Base-by-base conservation (phyloP, 2,797 vertebrate genomes). In the Dromococcyx pavoninus region DNA sequence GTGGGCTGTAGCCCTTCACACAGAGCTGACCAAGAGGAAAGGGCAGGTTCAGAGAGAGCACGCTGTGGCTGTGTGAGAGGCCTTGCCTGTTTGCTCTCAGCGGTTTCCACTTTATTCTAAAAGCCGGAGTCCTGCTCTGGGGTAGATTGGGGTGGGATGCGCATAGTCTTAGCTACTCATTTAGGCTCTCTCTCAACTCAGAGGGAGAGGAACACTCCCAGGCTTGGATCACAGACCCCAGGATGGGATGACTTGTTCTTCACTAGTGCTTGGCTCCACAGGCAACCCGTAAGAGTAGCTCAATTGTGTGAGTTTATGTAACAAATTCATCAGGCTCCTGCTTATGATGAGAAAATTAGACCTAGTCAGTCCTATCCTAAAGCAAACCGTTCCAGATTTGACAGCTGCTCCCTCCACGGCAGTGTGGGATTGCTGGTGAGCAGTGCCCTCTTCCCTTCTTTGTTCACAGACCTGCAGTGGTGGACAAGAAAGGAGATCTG, bases 401-500 rank as follows among this genome's bases (percentile, higher is more conserved):
- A 3, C 25, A 27, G 1, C 13, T 25, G 70, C n/a, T 10, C 66
- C 39, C 14, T 27, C 4, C 9, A 2, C 8, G 1, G 66, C 25
- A 1, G 5, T 8, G 67, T 9, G 18, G 60, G 53, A 66, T 19
- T 1, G 48, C 41, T 41, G 87, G 56, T 91, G 61, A 96, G 79
- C 78, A 79, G 71, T 1, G 3, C 56, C 51, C 74, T 88, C 57
- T 88, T 83, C 74, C 16, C 74, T 71, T 71, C 81, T 92, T 60
- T 95, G 25, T 35, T 65, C 4, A 1, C 93, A 99, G 99, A 97
- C 99, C 99, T 13, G 99, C 98, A 2, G 94, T 97, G 25, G 96
- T 98, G 89, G 99, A 99, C 85, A 98, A 98, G 97, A 99, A 98
- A 78, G 98, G 97, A 67, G 99, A 99, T 74, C 98, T 99, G 96